Base-by-base conservation (phyloP, 2,113 vertebrate species). In the Chaetops frenatus region DNA sequence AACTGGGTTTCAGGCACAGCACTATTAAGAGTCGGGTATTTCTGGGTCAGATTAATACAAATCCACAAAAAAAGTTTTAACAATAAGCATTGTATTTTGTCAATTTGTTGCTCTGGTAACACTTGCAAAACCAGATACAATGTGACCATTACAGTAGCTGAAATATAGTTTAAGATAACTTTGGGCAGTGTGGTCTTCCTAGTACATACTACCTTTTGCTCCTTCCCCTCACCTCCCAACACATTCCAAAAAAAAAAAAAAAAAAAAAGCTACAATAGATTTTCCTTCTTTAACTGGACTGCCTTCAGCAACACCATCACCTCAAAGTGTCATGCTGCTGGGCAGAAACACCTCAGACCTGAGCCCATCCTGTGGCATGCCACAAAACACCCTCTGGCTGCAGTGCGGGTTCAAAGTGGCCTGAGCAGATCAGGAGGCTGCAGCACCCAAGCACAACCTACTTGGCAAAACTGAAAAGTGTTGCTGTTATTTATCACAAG, bases 11-110 rank as follows among this genome's bases (percentile, higher is more conserved):
- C 66, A 77, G 62, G 74, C 74, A 88, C 38, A 53, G 38, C 66
- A n/a, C 48, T 82, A 21, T 14, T 31, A 56, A 45, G 31, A 72
- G n/a, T 69, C 53, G 61, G 53, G 53, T 80, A 42, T 33, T 93
- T 73, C 78, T 85, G 62, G 40, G 83, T 28, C n/a, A 44, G n/a
- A 88, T 92, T 42, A 82, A 33, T 72, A 85, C 29, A 79, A 90
- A 88, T n/a, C 0, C 0, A 27, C 20, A 42, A 31, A 9, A 40
- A 15, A 40, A 19, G 7, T 14, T 47, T 57, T 57, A 81, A 70
- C 35, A 66, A 70, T 38, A 86, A 78, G 12, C 29, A 45, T 3
- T 71, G 36, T 38, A 28, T 91, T 82, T 70, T 67, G n/a, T 70
- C 29, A 65, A 8, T 80, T 70, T 2, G 2, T 64, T 76, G 47